Conservation (phyloP, 1,140 invertebrate genomes). For the Chymomyza costata region DNA sequence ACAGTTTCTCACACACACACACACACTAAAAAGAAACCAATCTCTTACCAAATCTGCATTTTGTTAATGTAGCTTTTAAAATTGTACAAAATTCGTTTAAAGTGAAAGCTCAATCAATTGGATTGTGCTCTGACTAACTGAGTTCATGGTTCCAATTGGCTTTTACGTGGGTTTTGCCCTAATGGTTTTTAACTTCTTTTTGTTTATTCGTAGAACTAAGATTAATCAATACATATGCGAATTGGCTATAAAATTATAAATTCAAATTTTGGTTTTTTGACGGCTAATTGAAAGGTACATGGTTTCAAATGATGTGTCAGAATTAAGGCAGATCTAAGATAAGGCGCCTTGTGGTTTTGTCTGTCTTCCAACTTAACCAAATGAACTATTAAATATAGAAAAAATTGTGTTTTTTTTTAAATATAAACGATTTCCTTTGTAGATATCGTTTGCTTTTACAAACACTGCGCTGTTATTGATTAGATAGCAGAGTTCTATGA, state of each 20-base stretch:
- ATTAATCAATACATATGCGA: slow-evolving; percentile 56
- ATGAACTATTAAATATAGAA: slow-evolving; percentile 49
- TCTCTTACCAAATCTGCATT: slow-evolving; percentile 47
- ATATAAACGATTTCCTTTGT: slow-evolving; percentile 49
- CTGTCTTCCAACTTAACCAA: slow-evolving; percentile 18
- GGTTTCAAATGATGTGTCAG: slow-evolving; percentile 70
- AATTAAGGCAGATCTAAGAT: slow-evolving; percentile 47
- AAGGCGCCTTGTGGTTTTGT: too few species aligned
- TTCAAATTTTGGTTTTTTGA: slow-evolving; percentile 68
- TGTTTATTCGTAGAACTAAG: slow-evolving; percentile 36
- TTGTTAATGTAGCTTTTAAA: slow-evolving; percentile 34
- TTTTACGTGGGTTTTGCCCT: slow-evolving; percentile 67
- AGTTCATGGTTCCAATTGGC: too few species aligned
- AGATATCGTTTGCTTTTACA: slow-evolving; percentile 53
- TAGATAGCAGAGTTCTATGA: too few species aligned
- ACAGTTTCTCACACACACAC: slow-evolving; percentile 28
- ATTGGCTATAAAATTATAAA: slow-evolving; percentile 49
- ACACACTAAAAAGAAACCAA: slow-evolving; percentile 19
- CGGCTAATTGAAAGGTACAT: slow-evolving; percentile 30
- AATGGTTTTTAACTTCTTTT: slow-evolving; percentile 9
- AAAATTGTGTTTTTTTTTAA: too few species aligned
- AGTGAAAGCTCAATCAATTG: slow-evolving; percentile 51
- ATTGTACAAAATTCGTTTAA: slow-evolving; percentile 51
- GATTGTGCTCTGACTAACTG: too few species aligned
- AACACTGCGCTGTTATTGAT: slow-evolving; percentile 65